Base-by-base conservation (phyloP, 92 coral and sea anemone species). In the Actinernus sp. region DNA sequence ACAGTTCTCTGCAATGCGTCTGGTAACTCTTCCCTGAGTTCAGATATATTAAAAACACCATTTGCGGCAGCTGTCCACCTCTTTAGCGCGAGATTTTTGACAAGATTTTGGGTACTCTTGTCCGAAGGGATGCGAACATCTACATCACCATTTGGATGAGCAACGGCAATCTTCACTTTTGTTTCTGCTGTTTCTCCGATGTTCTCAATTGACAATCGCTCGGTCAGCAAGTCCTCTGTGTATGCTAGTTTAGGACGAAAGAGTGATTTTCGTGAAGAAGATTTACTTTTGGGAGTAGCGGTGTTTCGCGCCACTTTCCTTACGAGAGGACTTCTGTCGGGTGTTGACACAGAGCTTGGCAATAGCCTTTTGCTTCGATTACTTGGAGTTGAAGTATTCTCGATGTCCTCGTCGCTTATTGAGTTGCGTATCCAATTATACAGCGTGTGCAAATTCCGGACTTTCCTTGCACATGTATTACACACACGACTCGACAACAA, bases 1-100 rank as follows among this genome's bases (percentile, higher is more conserved):
- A 78, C 84, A n/a, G 31, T 31, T 8, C 67, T 58, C 11, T 69
- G 25, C 24, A 78, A 43, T 3, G 49, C 72, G 14, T 23, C 37
- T 20, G 26, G 71, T 29, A 78, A 20, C 16, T 78, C 85, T 26
- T 45, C 41, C 19, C 40, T 39, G 7, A 78, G 37, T 18, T 26
- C 69, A 20, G 20, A 16, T 24, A 68, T 61, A 20, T 34, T 46
- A 69, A 68, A 68, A 68, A 71, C 20, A 33, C 52, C 72, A 45
- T 71, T 79, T 61, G 79, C 78, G 25, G 37, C 85, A 6, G 41
- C 41, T 34, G 6, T 6, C 8, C 6, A 34, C 6, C 14, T 34
- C 6, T 34, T 34, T 6, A 34, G 41, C 41, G 41, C 41, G 14
- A 34, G 41, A 14, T 34, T 34, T 14, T 14, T 6, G 14, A 34